Evolutionary conservation across 1,140 invertebrate genomes (phyloP).

Genomic region (Meloidogyne exigua): DNA sequence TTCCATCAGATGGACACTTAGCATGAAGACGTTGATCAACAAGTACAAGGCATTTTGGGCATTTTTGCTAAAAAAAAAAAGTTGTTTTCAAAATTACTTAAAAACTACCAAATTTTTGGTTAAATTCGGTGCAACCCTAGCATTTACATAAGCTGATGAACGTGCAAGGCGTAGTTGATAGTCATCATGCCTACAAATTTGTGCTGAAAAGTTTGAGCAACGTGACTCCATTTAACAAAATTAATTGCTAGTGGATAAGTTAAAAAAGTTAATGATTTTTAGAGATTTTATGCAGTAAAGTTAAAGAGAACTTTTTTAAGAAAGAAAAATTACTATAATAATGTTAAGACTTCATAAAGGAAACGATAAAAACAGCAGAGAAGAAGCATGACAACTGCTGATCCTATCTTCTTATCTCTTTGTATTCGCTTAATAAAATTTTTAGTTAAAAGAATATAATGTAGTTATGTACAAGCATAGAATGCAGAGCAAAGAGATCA

Average conservation of each 20-base stretch:
- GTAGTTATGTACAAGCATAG: no score
- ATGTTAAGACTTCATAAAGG: background rate
- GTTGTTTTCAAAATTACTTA: conserved; percentile 1
- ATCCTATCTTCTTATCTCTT: background rate
- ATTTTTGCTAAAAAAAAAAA: conserved; percentile 38
- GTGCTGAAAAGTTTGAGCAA: conserved; percentile 44
- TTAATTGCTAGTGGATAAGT: background rate
- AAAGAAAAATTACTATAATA: background rate
- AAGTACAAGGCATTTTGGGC: conserved; percentile 37
- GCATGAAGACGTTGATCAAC: conserved; percentile 35
- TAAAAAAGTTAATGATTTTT: background rate
- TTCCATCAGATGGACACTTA: conserved; percentile 28
- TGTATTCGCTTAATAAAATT: background rate
- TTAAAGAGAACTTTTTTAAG: background rate
- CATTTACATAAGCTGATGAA: conserved; percentile 30
- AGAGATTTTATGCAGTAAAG: background rate
- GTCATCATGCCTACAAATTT: conserved; percentile 46
- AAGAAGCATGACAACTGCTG: background rate
- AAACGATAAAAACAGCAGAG: background rate
- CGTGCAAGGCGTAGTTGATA: conserved; percentile 37
- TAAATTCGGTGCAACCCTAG: conserved; percentile 27
- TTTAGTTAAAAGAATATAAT: background rate
- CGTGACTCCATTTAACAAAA: conserved; percentile 41
- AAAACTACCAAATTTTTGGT: conserved; percentile 25
- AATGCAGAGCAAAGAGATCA: no score